Evolutionary conservation across 1,140 invertebrate genomes (phyloP).

Genomic region (Zaprionus africanus): DNA sequence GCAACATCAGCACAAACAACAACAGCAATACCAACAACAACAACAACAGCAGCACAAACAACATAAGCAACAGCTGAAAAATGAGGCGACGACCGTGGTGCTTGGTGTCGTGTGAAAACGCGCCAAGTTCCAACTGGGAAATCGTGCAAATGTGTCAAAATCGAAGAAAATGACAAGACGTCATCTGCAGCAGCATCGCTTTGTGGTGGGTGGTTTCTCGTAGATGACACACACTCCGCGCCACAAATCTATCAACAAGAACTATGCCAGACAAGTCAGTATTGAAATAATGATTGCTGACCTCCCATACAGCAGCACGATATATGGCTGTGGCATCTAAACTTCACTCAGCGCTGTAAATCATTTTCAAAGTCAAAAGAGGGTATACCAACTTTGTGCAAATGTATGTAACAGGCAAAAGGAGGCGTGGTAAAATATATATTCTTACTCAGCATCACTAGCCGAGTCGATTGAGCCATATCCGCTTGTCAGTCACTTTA

Average conservation of each 20-base stretch:
- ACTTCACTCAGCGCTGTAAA: not conserved
- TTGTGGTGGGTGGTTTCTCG: not conserved
- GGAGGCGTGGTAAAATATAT: no score
- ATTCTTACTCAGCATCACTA: no score
- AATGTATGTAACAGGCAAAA: no score
- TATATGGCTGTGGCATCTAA: not conserved
- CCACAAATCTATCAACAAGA: not conserved
- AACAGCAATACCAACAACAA: slow-evolving; percentile 16
- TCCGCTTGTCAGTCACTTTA: no score
- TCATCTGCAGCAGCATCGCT: not conserved
- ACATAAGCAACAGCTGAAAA: slow-evolving; percentile 31
- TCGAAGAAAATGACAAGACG: slow-evolving; percentile 58
- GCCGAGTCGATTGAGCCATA: no score
- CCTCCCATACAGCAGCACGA: not conserved
- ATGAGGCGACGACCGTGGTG: slow-evolving; percentile 53
- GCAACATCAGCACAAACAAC: slow-evolving; percentile 10
- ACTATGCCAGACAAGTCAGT: not conserved
- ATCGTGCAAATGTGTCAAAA: slow-evolving; percentile 78
- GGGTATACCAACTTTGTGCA: no score
- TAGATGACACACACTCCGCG: not conserved
- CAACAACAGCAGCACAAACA: slow-evolving; percentile 24
- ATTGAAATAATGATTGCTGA: not conserved
- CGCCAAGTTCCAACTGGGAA: slow-evolving; percentile 53
- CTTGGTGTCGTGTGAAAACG: slow-evolving; percentile 65
- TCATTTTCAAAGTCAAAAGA: not conserved